Conservation (phyloP, 1,140 invertebrate genomes). For the Drosophila orosa region DNA sequence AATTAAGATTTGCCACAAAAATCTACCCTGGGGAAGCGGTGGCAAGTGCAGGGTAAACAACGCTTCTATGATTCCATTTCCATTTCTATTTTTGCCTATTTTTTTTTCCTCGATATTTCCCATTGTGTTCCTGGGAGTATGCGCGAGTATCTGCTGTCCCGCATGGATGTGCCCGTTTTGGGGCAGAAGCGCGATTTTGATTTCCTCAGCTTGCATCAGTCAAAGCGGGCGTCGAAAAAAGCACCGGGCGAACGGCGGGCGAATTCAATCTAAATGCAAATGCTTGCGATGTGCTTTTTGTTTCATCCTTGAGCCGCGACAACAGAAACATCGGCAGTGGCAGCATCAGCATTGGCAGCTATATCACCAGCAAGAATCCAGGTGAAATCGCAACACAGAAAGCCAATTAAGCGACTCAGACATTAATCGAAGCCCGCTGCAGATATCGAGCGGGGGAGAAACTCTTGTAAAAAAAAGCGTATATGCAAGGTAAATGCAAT, state of each 20-base stretch:
- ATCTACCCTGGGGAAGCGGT: neutral
- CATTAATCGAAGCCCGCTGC: constrained; percentile 69
- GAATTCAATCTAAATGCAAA: constrained; percentile 82
- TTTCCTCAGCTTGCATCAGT: constrained; percentile 73
- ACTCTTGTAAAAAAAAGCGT: constrained; percentile 5
- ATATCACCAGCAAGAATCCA: constrained; percentile 32
- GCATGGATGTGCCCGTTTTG: constrained; percentile 26
- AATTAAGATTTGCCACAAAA: constrained; percentile 75
- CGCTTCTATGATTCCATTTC: constrained; percentile 43
- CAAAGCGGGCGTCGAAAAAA: constrained; percentile 44
- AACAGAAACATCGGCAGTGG: constrained; percentile 19
- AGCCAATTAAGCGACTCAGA: constrained; percentile 72
- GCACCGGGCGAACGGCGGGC: constrained; percentile 41
- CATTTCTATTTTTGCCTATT: constrained; percentile 23
- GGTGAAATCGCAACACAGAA: constrained; percentile 76
- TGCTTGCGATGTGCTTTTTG: constrained; percentile 69
- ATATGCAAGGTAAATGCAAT: constrained; percentile 28
- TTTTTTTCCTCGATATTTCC: constrained; percentile 7
- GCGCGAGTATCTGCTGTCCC: constrained; percentile 7
- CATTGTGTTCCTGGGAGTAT: constrained; percentile 31
- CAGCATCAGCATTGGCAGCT: constrained; percentile 10
- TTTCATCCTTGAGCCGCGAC: constrained; percentile 46
- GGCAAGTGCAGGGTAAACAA: constrained; percentile 12
- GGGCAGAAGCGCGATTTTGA: constrained; percentile 56
- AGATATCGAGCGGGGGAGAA: constrained; percentile 35